Evolutionary conservation across 2,888 invertebrate species (phyloP), one percentile per base, ranked within the genome.

Genomic region (Azorinus chamasolen): DNA sequence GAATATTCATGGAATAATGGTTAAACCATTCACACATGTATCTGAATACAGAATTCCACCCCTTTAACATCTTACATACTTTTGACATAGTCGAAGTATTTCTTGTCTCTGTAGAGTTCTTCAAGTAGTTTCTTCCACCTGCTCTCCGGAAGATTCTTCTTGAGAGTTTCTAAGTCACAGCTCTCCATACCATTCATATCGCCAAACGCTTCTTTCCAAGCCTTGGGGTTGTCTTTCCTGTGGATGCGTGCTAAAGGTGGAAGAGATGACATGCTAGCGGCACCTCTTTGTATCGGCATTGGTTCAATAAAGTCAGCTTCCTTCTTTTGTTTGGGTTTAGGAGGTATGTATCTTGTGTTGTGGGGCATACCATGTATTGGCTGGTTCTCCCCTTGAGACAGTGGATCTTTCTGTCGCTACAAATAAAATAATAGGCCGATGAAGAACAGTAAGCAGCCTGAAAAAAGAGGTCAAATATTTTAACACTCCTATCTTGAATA

Each of bases 1-100:
- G n/a, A n/a, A n/a, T n/a, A n/a, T n/a, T n/a, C n/a, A n/a, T n/a
- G n/a, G n/a, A n/a, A n/a, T n/a, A n/a, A n/a, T n/a, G n/a, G n/a
- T n/a, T n/a, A n/a, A n/a, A n/a, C n/a, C n/a, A n/a, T n/a, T n/a
- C n/a, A n/a, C n/a, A n/a, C n/a, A n/a, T n/a, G n/a, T n/a, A n/a
- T n/a, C n/a, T n/a, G n/a, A n/a, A n/a, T n/a, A n/a, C n/a, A n/a
- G n/a, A n/a, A n/a, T n/a, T n/a, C n/a, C n/a, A n/a, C n/a, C n/a
- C n/a, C n/a, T n/a, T n/a, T n/a, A n/a, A n/a, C n/a, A n/a, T 5
- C 25, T n/a, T n/a, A 77, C 83, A 61, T 71, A 87, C 88, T 64
- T 78, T 84, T 83, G 6, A 84, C 83, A 69, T 88, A 87, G 65
- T 88, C 88, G 43, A 88, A 84, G 68, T 87, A 88, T 51, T 85